A percentile compares a stretch with the other conserved stretches of the same genome.
Evolutionary conservation across 2,113 vertebrate species (phyloP).

Genomic region (Clarias gariepinus): DNA sequence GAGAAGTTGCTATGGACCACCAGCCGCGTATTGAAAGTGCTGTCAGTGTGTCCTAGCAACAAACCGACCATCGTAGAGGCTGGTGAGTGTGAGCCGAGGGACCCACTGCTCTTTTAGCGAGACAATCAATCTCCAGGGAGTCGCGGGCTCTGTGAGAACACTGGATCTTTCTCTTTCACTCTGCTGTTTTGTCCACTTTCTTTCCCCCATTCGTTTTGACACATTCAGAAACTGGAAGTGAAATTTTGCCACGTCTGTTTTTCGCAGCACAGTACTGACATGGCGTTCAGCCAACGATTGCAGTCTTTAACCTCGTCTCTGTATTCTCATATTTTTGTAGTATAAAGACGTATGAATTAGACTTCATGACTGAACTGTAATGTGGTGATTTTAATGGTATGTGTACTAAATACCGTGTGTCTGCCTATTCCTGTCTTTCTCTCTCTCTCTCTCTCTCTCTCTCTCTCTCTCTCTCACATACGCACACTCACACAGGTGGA

Average conservation of each 20-base stretch:
- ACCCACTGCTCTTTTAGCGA: slow-evolving; percentile 21
- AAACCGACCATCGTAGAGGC: slow-evolving; percentile 95
- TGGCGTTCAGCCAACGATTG: too few relatives aligned
- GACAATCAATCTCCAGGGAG: slow-evolving; percentile 27
- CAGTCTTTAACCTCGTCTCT: background rate
- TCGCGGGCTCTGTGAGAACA: background rate
- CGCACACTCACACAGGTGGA: slow-evolving; percentile 74
- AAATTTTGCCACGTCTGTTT: background rate
- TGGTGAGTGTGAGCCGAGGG: slow-evolving; percentile 74
- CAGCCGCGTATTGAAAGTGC: slow-evolving; percentile 93
- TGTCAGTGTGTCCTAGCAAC: slow-evolving; percentile 96
- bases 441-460: background rate
- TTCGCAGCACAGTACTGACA: too few relatives aligned
- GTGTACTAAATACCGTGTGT: background rate
- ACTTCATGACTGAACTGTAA: background rate
- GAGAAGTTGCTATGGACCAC: slow-evolving; percentile 98
- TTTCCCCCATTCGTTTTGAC: background rate
- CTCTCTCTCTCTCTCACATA: background rate
- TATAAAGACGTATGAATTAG: background rate
- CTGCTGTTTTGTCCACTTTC: slow-evolving; percentile 18
- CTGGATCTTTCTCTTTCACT: slow-evolving; percentile 27
- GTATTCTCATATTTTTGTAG: background rate
- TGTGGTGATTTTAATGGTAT: background rate
- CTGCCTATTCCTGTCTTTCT: background rate
- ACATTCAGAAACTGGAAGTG: background rate